These are phyloP conservation scores for Craseonycteris thonglongyai DNA, from an alignment of 2,113 vertebrate genomes.

Conservation along the genomic window DNA sequence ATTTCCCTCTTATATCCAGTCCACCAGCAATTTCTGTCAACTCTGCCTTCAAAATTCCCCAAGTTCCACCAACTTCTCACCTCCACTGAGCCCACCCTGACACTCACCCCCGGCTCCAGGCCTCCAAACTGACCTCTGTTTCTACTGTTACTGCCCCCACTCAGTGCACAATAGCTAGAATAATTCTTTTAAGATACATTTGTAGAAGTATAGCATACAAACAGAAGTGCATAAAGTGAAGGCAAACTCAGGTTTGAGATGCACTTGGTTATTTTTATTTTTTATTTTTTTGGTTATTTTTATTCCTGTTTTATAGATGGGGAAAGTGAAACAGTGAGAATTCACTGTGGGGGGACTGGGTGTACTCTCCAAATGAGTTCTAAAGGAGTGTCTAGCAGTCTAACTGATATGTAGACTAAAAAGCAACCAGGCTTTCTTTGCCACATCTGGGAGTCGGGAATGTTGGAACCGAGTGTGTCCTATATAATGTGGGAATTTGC, in stretches of 20 bases:
- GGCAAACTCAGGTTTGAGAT: background rate
- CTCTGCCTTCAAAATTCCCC: background rate
- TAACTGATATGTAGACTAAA: fast-evolving
- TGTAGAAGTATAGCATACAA: background rate
- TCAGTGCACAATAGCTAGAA: background rate
- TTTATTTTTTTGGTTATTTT: background rate
- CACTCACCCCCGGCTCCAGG: fast-evolving
- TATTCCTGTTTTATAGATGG: background rate
- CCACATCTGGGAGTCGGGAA: fast-evolving
- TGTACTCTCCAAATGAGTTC: too few species aligned
- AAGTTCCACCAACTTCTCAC: background rate
- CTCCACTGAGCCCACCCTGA: background rate
- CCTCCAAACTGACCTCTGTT: background rate
- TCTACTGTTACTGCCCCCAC: background rate
- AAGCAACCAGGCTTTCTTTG: background rate
- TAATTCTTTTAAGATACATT: background rate
- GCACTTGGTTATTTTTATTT: background rate
- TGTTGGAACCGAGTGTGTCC: too few species aligned
- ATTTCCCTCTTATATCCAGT: background rate
- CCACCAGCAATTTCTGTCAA: background rate
- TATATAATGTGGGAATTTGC: fast-evolving
- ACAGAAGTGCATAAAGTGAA: too few species aligned
- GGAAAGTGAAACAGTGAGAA: background rate
- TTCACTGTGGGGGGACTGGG: background rate
- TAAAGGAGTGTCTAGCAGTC: background rate